Base-by-base conservation (phyloP, 2,888 invertebrate genomes). In the Orthonevra nobilis region DNA sequence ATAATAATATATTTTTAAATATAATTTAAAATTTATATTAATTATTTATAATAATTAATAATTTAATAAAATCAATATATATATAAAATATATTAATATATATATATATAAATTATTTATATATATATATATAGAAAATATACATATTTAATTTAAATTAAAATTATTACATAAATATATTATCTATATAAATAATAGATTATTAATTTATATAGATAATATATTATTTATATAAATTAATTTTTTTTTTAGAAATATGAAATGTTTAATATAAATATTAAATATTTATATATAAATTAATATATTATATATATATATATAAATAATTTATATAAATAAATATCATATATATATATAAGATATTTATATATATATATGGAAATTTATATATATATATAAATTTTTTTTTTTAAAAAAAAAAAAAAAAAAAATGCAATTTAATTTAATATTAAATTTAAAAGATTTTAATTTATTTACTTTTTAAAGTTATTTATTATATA, bases 41-140 rank as follows among this genome's bases (percentile, higher is more conserved):
- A 7, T 48, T 52, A 42, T 60, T 32, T 54, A 83, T 38, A 52
- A 82, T 61, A 50, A 85, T 85, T 85, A 84, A 74, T 77, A 81
- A 74, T 79, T 73, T 23, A 38, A 9, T 68, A 36, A n/a, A n/a
- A n/a, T 50, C 26, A 15, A 64, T 58, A 75, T 73, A 83, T 83
- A 83, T 82, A 68, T 82, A 61, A 50, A 85, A 85, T 85, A 84
- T 73, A 15, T 32, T 68, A 36, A 50, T 52, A 54, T 68, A 38
- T 6, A 52, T 74, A 54, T 81, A 81, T 77, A 81, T 81, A 82
- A 70, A 81, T 44, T 61, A 63, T 40, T 56, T 83, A 81, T 38
- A 38, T 40, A 68, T 40, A 12, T 32, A 44, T 44, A 50, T 52
- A 58, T 46, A 14, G 40, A 60, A 23, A 23, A 4, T 23, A 23